A percentile compares a stretch with the other conserved stretches of the same genome.
These are phyloP conservation scores for Cheilosia grossa DNA, from an alignment of 2,888 invertebrate genomes.

Conservation along the genomic window DNA sequence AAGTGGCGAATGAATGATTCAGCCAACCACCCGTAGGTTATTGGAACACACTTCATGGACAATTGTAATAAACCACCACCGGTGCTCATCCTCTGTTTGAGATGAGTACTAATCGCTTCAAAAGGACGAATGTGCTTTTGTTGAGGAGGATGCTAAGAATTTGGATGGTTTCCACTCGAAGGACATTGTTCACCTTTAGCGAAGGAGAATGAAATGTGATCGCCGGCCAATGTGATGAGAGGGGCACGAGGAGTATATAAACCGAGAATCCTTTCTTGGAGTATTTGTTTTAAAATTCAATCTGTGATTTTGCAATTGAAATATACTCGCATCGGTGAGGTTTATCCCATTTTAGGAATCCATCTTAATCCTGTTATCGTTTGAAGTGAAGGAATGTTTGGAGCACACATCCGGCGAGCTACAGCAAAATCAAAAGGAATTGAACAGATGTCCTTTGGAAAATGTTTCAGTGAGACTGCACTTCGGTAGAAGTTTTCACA, in stretches of 20 bases:
- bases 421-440: constrained; percentile 7
- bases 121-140: constrained; percentile 39
- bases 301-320: constrained; percentile 39
- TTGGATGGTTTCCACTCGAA: constrained; percentile 39
- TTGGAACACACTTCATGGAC: constrained; percentile 43
- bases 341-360: constrained; percentile 36
- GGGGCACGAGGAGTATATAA: background rate
- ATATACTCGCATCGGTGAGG: constrained; percentile 19
- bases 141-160: constrained; percentile 9
- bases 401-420: background rate
- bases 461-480: background rate
- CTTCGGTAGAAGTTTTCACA: background rate
- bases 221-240: background rate
- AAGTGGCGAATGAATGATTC: constrained; percentile 22
- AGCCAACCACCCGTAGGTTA: constrained; percentile 46
- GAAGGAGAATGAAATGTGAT: constrained; percentile 15
- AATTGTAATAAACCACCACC: constrained; percentile 44
- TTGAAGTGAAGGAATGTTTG: constrained; percentile 7
- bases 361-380: constrained; percentile 44
- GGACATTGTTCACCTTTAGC: constrained; percentile 14
- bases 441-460: constrained; percentile 3
- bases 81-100: constrained; percentile 1
- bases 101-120: constrained; percentile 34
- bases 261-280: constrained; percentile 6
- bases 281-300: constrained; percentile 41